Base-by-base conservation (phyloP, 2,888 invertebrate species). In the Meliscaeva auricollis region DNA sequence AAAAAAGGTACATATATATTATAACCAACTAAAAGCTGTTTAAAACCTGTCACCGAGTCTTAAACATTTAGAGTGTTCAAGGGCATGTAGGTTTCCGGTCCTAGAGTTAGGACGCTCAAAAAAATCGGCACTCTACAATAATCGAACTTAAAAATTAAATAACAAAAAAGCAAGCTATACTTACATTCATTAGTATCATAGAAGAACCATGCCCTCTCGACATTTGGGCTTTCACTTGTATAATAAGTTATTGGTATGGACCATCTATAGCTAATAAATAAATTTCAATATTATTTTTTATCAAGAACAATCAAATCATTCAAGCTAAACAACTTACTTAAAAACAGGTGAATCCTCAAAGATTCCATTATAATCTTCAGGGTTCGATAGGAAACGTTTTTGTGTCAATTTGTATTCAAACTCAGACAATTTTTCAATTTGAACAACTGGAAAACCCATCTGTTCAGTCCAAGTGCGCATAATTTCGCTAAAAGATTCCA, bases 401-500 rank as follows among this genome's bases (percentile, higher is more conserved):
- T 98, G 98, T 0, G 94, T 95, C n/a, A 97, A 91, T n/a, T 93
- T 92, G 87, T 94, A 95, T n/a, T 93, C 93, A 38, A 93, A 92
- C n/a, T 90, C 92, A 81, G 89, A 91, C 3, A 92, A 90, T 75
- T 92, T 92, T 2, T 90, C 89, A 4, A 96, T 95, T 8, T 92
- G 93, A 15, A 98, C 92, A 0, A 98, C 93, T 0, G 98, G 98
- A 89, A 95, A 96, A 0, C 98, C 98, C 96, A 96, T 97, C 92
- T 98, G 98, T 48, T 94, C 93, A 0, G 97, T 98, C 96, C 97
- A 98, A 0, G 97, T 97, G 87, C 96, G 95, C 96, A 98, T 96
- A 80, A 97, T 94, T 44, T 93, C 92, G 3, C 94, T 93, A 84
- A 87, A 88, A 87, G n/a, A n/a, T n/a, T n/a, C n/a, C n/a, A n/a